Conservation (phyloP, 2,113 vertebrate species). For the Petaurus breviceps region DNA sequence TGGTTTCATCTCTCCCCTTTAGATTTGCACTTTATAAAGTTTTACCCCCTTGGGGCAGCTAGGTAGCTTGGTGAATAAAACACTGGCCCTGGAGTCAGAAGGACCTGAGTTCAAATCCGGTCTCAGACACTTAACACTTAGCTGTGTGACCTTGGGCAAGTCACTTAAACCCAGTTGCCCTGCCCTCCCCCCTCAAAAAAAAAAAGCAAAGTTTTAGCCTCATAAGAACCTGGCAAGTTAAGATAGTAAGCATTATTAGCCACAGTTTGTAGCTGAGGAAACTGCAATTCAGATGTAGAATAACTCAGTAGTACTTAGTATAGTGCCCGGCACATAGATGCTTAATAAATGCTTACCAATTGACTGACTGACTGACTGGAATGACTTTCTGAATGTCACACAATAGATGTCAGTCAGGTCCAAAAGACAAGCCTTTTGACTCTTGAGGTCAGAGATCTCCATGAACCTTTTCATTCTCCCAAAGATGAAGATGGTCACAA, state of each 20-base stretch:
- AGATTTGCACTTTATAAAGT: neutral
- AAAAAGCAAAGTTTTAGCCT: neutral
- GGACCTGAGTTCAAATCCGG: too few relatives aligned
- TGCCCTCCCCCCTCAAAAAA: too few relatives aligned
- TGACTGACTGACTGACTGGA: neutral
- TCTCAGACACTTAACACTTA: too few relatives aligned
- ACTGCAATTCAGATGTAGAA: neutral
- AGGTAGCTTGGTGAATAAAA: too few relatives aligned
- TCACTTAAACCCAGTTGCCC: too few relatives aligned
- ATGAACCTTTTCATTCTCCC: neutral
- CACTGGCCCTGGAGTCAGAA: too few relatives aligned
- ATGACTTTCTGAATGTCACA: neutral
- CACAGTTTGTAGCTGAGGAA: neutral
- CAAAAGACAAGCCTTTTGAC: neutral
- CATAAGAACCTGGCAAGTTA: neutral
- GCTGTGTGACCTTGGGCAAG: too few relatives aligned
- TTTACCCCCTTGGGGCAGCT: too few relatives aligned
- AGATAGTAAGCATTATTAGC: neutral
- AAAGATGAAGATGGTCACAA: neutral
- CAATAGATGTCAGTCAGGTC: neutral
- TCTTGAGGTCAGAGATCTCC: neutral
- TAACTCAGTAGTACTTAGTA: neutral
- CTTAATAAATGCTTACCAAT: neutral
- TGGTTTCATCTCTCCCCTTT: neutral
- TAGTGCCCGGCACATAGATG: neutral